These are phyloP conservation scores for Fistularia tabacaria DNA, from an alignment of 2,797 vertebrate genomes.

Conservation along the genomic window DNA sequence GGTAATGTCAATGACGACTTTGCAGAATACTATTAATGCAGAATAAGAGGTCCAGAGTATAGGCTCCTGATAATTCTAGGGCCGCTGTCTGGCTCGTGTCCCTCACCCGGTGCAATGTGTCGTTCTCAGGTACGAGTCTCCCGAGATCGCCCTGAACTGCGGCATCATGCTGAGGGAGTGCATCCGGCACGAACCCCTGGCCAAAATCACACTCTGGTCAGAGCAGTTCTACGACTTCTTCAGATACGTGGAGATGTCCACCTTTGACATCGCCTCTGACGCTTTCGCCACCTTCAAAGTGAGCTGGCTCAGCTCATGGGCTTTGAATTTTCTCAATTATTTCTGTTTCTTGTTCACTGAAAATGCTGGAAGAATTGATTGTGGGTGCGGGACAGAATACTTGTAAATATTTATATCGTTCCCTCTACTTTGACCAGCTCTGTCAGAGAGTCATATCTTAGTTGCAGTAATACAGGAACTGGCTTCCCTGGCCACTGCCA, in stretches of 20 bases:
- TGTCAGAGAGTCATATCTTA: too few relatives aligned
- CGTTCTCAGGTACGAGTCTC: constrained; percentile 86
- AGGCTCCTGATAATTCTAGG: too few relatives aligned
- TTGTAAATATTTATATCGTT: too few relatives aligned
- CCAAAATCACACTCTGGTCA: constrained; percentile 93
- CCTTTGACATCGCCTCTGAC: constrained; percentile 95
- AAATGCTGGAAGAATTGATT: background rate
- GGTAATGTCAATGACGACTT: too few relatives aligned
- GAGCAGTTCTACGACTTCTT: constrained; percentile 98
- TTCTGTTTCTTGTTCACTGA: background rate
- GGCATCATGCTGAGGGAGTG: constrained; percentile 97
- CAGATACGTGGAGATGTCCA: constrained; percentile 98
- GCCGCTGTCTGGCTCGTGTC: background rate
- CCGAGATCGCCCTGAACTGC: constrained; percentile 95
- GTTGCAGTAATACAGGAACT: too few relatives aligned
- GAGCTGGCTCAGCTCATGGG: constrained; percentile 28
- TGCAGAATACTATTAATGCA: too few relatives aligned
- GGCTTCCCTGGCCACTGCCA: too few relatives aligned
- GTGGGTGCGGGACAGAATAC: too few relatives aligned
- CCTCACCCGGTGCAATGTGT: background rate
- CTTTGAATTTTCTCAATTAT: too few relatives aligned
- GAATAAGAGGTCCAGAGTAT: too few relatives aligned
- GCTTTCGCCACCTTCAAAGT: constrained; percentile 98
- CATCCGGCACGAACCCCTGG: constrained; percentile 93
- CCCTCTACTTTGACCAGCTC: too few relatives aligned